These are phyloP conservation scores for Ectropis grisescens DNA, from an alignment of 1,140 invertebrate genomes.

Conservation along the genomic window DNA sequence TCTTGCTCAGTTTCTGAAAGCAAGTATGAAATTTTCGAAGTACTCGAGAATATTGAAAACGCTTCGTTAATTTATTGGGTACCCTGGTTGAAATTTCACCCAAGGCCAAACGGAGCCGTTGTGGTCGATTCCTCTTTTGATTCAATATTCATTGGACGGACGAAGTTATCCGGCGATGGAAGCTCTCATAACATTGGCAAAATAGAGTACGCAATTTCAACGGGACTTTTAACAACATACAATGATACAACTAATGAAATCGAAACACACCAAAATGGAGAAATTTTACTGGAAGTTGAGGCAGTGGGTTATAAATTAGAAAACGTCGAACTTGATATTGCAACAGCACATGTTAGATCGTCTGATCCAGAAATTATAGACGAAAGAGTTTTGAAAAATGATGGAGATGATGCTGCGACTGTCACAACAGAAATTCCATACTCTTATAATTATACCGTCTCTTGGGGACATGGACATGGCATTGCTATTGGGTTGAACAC, in stretches of 20 bases:
- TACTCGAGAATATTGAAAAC: conserved; percentile 82
- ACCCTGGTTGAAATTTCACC: conserved; percentile 76
- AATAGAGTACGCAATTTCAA: conserved; percentile 72
- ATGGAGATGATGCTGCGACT: conserved; percentile 62
- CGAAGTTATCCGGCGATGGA: conserved; percentile 54
- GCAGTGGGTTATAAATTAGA: conserved; percentile 81
- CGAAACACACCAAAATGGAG: conserved; percentile 71
- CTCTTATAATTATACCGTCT: conserved; percentile 76
- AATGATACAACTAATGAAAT: conserved; percentile 73
- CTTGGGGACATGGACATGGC: conserved; percentile 84
- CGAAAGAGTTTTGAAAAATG: conserved; percentile 74
- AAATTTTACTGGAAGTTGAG: conserved; percentile 84
- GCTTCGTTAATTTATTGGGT: conserved; percentile 82
- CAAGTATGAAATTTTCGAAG: conserved; percentile 76
- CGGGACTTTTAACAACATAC: conserved; percentile 77
- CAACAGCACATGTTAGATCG: conserved; percentile 69
- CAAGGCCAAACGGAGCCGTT: conserved; percentile 76
- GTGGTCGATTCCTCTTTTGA: conserved; percentile 61
- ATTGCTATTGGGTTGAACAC: conserved; percentile 82
- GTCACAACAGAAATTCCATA: conserved; percentile 81
- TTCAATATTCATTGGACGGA: conserved; percentile 54
- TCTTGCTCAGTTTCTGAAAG: conserved; percentile 76
- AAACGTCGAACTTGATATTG: conserved; percentile 73
- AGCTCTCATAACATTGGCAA: conserved; percentile 78
- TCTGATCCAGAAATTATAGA: conserved; percentile 70